Percentiles rank a stretch among this genome's conserved stretches.
Conservation (phyloP, 2,113 vertebrate species). For the Onychostoma macrolepis region DNA sequence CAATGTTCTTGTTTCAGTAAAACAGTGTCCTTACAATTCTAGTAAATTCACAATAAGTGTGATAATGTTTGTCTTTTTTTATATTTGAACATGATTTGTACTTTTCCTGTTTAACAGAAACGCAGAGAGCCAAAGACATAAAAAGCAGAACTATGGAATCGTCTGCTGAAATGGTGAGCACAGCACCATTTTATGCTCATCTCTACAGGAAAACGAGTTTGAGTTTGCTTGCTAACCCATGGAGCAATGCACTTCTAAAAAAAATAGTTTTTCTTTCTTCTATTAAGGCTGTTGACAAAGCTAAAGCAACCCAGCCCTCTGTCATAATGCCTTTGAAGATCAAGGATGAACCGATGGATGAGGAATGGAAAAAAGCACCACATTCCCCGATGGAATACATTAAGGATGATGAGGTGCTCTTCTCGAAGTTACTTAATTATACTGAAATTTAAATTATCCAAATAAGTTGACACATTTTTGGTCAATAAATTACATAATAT, state of each 20-base stretch:
- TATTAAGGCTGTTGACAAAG: neutral
- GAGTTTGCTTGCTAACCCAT: neutral
- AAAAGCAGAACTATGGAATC: neutral
- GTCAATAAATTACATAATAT: neutral
- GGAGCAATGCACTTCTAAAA: neutral
- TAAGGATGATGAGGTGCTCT: conserved; percentile 41
- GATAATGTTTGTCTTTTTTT: neutral
- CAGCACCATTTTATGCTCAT: neutral
- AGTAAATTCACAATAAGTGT: neutral
- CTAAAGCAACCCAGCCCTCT: neutral
- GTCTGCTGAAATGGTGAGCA: conserved; percentile 29
- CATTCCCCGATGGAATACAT: conserved; percentile 20
- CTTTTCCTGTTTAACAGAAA: conserved; percentile 1
- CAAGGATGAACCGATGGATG: conserved; percentile 55
- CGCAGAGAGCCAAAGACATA: neutral
- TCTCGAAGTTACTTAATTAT: too few relatives aligned
- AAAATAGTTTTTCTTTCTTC: neutral
- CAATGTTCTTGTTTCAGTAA: neutral
- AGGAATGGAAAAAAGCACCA: conserved; percentile 47
- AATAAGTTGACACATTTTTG: neutral
- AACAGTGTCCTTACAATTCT: neutral
- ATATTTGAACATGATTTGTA: neutral
- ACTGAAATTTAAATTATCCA: too few relatives aligned
- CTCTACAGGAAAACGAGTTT: too few relatives aligned
- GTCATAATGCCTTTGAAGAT: conserved; percentile 17